phyloP scores from a whole-genome alignment of 2,888 invertebrate species.

The Baronia brevicornis region DNA sequence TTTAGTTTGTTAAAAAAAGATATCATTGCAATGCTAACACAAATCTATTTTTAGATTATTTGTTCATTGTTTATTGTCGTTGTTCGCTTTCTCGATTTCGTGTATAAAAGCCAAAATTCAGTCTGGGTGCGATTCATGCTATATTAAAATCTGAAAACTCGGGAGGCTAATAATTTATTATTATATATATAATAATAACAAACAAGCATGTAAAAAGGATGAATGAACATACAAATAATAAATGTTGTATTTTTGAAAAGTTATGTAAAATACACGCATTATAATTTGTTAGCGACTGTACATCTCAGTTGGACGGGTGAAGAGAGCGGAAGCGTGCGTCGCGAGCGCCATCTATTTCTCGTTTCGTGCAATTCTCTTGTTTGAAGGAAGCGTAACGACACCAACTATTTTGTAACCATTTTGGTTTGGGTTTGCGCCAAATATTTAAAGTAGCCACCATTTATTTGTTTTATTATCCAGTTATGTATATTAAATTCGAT shows the following conservation, averaged over 20 bases:
- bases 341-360: slow-evolving; percentile 64
- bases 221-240: too few species aligned
- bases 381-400: slow-evolving; percentile 63
- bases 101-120: too few species aligned
- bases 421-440: slow-evolving; percentile 61
- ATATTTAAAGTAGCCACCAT: slow-evolving; percentile 43
- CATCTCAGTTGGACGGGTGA: slow-evolving; percentile 23
- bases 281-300: slow-evolving; percentile 20
- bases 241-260: too few species aligned
- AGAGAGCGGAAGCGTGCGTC: slow-evolving; percentile 59
- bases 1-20: too few species aligned
- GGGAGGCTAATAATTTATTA: slow-evolving; percentile 3
- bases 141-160: too few species aligned
- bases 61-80: too few species aligned
- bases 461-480: slow-evolving; percentile 25
- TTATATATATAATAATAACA: too few species aligned
- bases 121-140: too few species aligned
- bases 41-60: too few species aligned
- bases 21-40: too few species aligned
- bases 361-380: slow-evolving; percentile 60
- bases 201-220: too few species aligned
- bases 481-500: slow-evolving; percentile 13
- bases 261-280: slow-evolving; percentile 3
- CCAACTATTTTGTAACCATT: slow-evolving; percentile 60
- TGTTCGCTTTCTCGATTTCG: too few species aligned